Evolutionary conservation across 2,113 vertebrate species (phyloP).

Genomic region (Pteruthius melanotis): DNA sequence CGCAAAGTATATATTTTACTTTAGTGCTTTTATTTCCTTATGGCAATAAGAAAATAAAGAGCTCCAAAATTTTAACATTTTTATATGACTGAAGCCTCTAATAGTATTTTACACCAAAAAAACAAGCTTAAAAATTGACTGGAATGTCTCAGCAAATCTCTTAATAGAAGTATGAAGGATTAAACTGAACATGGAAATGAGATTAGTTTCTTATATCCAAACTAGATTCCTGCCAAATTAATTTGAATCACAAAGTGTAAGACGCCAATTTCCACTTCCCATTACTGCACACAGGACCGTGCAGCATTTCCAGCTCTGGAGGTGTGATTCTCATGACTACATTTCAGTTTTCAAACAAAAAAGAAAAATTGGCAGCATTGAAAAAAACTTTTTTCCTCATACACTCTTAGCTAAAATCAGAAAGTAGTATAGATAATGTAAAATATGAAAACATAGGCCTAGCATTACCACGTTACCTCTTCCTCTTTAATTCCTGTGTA

Average conservation of each 20-base stretch:
- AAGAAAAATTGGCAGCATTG: not conserved
- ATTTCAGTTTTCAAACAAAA: not conserved
- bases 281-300: not conserved
- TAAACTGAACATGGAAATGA: not conserved
- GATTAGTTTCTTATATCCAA: not conserved
- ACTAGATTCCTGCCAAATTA: not conserved
- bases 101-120: not conserved
- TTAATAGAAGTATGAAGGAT: not conserved
- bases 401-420: not conserved
- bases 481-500: constrained; percentile 86
- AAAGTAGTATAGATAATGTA: not conserved
- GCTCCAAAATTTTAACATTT: not conserved
- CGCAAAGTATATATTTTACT: not conserved
- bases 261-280: not conserved
- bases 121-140: not conserved
- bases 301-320: not conserved
- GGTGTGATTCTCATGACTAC: not conserved
- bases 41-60: not conserved
- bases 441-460: not conserved
- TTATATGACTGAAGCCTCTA: not conserved
- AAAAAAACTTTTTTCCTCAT: not conserved
- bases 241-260: not conserved
- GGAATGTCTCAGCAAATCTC: not conserved
- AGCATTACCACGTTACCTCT: constrained; percentile 81
- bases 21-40: not conserved